Evolutionary conservation across 2,113 vertebrate species (phyloP).

Genomic region (Bujurquina vittata): DNA sequence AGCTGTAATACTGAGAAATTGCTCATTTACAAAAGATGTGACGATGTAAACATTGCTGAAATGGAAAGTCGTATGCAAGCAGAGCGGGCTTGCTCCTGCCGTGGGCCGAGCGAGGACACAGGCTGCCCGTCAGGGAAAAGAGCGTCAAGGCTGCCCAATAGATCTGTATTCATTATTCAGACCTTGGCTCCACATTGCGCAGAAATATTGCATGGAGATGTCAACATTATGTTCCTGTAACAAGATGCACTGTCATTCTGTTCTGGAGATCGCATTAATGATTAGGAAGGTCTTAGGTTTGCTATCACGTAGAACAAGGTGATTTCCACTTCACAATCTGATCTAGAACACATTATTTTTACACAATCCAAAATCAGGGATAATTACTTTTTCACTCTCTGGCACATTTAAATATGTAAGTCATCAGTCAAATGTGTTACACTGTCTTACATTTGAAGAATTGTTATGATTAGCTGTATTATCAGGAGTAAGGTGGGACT

Average conservation of each 20-base stretch:
- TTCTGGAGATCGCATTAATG: conserved; percentile 14
- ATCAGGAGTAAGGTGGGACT: neutral
- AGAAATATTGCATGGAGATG: conserved; percentile 33
- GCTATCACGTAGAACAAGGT: neutral
- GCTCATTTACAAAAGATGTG: neutral
- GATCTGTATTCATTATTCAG: conserved; percentile 66
- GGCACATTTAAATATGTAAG: neutral
- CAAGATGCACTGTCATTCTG: conserved; percentile 12
- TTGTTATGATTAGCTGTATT: neutral
- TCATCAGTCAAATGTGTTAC: neutral
- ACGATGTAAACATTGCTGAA: neutral
- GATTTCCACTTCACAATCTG: neutral
- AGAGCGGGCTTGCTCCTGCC: neutral
- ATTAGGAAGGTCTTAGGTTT: conserved; percentile 9
- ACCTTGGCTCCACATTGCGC: conserved; percentile 25
- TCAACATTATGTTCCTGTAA: conserved; percentile 28
- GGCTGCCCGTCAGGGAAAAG: conserved; percentile 8
- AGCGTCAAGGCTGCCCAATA: conserved; percentile 43
- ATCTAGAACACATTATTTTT: neutral
- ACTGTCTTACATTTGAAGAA: neutral
- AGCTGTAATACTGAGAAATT: neutral
- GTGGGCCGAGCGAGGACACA: conserved; percentile 30
- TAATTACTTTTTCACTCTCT: neutral
- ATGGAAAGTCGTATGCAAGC: neutral
- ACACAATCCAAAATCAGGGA: neutral